These are phyloP conservation scores for Cryptotermes secundus DNA, from an alignment of 1,140 invertebrate genomes.

Conservation along the genomic window DNA sequence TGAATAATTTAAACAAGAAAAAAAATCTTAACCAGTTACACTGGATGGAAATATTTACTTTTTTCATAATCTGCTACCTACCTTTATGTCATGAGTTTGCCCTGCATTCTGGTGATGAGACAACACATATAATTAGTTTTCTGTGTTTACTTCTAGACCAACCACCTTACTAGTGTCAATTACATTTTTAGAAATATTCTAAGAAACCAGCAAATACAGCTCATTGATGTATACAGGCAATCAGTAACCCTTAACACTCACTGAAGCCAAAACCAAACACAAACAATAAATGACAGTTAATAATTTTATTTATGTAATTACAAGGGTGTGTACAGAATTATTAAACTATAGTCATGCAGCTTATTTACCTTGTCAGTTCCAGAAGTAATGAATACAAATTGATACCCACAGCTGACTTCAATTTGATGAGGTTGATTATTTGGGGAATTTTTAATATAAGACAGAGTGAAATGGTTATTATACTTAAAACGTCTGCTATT, in stretches of 20 bases:
- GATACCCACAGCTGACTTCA: constrained; percentile 61
- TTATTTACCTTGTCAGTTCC: constrained; percentile 63
- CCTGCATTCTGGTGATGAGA: too few relatives aligned
- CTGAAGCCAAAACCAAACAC: neutral
- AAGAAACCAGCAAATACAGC: constrained; percentile 39
- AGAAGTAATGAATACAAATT: constrained; percentile 61
- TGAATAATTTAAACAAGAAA: too few relatives aligned
- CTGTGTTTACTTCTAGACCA: too few relatives aligned
- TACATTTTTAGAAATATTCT: neutral
- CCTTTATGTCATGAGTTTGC: too few relatives aligned
- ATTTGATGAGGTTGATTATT: constrained; percentile 59
- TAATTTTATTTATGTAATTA: too few relatives aligned
- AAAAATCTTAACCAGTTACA: too few relatives aligned
- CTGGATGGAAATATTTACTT: too few relatives aligned
- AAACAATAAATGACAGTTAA: neutral
- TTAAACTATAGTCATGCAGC: constrained; percentile 5
- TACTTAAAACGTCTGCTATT: constrained; percentile 56
- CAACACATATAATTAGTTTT: too few relatives aligned
- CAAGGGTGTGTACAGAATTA: too few relatives aligned
- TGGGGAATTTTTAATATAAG: constrained; percentile 70
- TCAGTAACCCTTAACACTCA: neutral
- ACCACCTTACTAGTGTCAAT: too few relatives aligned
- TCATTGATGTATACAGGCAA: neutral
- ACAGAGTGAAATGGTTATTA: constrained; percentile 65
- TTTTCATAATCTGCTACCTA: too few relatives aligned